Conservation (phyloP, 2,797 vertebrate genomes). For the Crenichthys baileyi region DNA sequence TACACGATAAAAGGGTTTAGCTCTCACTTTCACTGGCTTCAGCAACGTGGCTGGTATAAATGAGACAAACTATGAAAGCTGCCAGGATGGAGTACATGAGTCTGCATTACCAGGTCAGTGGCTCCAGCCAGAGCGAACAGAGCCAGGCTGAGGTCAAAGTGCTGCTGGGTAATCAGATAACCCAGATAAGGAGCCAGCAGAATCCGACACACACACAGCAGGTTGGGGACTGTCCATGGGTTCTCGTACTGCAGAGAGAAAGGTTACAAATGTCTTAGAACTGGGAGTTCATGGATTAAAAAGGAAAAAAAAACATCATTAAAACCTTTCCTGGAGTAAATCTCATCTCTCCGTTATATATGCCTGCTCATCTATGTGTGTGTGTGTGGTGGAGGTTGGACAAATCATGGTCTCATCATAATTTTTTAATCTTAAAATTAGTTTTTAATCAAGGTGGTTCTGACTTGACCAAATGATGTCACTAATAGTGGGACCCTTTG, state of each 20-base stretch:
- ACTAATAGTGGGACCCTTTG: no score
- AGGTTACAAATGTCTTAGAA: accelerated
- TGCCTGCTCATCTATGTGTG: neutral
- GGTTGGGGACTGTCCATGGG: slow-evolving; percentile 97
- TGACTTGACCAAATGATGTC: neutral
- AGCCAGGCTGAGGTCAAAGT: slow-evolving; percentile 90
- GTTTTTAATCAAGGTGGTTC: neutral
- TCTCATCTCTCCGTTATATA: neutral
- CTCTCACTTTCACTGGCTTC: neutral
- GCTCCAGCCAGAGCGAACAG: slow-evolving; percentile 91
- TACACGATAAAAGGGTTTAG: neutral
- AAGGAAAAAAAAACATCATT: no score
- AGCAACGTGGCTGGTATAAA: neutral
- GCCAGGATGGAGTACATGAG: no score
- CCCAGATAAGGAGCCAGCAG: slow-evolving; percentile 90
- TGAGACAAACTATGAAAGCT: neutral
- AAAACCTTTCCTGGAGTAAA: neutral
- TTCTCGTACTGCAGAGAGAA: slow-evolving; percentile 89
- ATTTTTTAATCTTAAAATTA: neutral
- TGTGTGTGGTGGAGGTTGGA: neutral
- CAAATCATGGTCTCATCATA: neutral
- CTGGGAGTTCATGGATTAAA: neutral
- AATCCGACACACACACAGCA: slow-evolving; percentile 93
- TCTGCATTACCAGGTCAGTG: slow-evolving; percentile 88
- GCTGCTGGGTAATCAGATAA: slow-evolving; percentile 91